A percentile compares a stretch with the other conserved stretches of the same genome.
Conservation (phyloP, 1,140 invertebrate species). For the Globodera ellingtonae region DNA sequence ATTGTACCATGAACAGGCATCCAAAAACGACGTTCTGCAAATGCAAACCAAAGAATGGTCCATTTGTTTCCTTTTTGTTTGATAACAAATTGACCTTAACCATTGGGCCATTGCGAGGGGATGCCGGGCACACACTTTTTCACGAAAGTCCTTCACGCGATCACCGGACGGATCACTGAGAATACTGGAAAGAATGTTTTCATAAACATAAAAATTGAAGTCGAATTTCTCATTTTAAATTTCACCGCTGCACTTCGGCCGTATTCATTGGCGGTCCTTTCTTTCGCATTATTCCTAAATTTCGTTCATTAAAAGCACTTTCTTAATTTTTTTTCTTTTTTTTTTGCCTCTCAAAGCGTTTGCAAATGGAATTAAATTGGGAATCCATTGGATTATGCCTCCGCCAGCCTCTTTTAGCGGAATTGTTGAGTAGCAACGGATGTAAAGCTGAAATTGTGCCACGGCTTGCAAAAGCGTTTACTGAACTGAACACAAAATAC, state of each 20-base stretch:
- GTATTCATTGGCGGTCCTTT: constrained; percentile 51
- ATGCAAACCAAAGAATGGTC: neutral
- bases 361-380: constrained; percentile 80
- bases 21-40: constrained; percentile 39
- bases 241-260: constrained; percentile 11
- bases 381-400: constrained; percentile 92
- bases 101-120: constrained; percentile 66
- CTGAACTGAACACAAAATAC: constrained; percentile 28
- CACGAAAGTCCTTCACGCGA: constrained; percentile 24
- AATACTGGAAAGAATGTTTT: neutral
- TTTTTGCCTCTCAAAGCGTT: neutral
- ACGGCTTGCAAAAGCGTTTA: too few species aligned
- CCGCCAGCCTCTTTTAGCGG: constrained; percentile 80
- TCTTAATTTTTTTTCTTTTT: neutral
- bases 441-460: constrained; percentile 47
- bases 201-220: too few species aligned
- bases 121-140: constrained; percentile 36
- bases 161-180: constrained; percentile 30
- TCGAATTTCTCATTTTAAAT: neutral
- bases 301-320: neutral
- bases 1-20: constrained; percentile 66
- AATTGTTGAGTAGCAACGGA: constrained; percentile 72
- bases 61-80: too few species aligned
- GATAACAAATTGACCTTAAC: constrained; percentile 70
- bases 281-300: neutral